These are phyloP conservation scores for Neelides folsomi DNA, from an alignment of 2,888 invertebrate species.

Conservation along the genomic window DNA sequence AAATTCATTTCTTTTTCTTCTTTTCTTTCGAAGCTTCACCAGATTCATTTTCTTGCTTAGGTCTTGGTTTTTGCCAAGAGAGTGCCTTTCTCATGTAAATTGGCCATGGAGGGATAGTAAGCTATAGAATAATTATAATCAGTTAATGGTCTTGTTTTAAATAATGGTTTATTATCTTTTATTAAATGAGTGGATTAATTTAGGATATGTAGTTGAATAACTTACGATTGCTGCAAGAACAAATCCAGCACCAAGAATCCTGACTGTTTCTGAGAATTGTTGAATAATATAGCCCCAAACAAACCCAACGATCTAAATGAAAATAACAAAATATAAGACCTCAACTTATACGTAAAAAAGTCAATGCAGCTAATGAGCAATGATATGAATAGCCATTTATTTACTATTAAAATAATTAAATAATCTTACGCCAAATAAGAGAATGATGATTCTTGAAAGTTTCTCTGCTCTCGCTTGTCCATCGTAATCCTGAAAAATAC, in stretches of 20 bases:
- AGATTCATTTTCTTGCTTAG: slow-evolving; percentile 35
- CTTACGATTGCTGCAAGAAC: slow-evolving; percentile 66
- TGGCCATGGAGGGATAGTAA: slow-evolving; percentile 93
- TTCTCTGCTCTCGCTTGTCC: slow-evolving; percentile 83
- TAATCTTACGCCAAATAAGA: slow-evolving; percentile 62
- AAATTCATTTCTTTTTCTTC: slow-evolving; percentile 41
- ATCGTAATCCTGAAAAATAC: slow-evolving; percentile 58
- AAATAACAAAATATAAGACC: slow-evolving; percentile 7
- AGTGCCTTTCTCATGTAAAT: slow-evolving; percentile 78
- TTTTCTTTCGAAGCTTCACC: slow-evolving; percentile 35
- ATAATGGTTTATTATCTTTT: neutral
- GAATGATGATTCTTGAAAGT: slow-evolving; percentile 74
- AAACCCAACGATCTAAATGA: slow-evolving; percentile 56
- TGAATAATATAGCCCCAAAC: slow-evolving; percentile 87
- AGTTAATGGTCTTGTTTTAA: neutral
- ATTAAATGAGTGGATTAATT: neutral
- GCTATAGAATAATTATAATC: slow-evolving; percentile 38
- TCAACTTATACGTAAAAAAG: no score
- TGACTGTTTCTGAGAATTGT: slow-evolving; percentile 89
- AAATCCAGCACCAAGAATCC: slow-evolving; percentile 82
- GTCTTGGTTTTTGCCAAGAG: slow-evolving; percentile 60
- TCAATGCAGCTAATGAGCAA: no score
- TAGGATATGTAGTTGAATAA: slow-evolving; percentile 16
- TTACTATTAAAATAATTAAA: neutral
- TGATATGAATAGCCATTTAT: no score